Evolutionary conservation across 2,113 vertebrate genomes (phyloP), one percentile per base, ranked within the genome.

Genomic region (Rattus rattus): DNA sequence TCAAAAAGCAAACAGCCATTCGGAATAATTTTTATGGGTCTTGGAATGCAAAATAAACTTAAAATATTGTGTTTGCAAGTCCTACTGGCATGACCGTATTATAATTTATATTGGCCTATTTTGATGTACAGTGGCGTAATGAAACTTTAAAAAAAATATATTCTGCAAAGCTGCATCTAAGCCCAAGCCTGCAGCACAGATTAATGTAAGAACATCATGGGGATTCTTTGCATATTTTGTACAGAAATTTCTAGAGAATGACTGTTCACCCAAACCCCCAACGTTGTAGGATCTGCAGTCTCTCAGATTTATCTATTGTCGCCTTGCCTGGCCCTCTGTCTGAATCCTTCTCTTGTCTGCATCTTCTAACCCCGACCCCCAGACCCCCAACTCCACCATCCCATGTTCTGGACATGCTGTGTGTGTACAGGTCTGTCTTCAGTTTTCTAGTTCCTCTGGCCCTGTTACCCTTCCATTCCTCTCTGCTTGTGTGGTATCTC

Each of bases 21-120:
- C 83, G 9, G 97, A 97, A 97, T 98, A 98, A 97, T 97, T 98
- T 98, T 98, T 97, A 97, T 97, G 97, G 96, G 94, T 97, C 96
- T 98, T 93, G 96, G 97, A 97, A 98, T 97, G 97, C 93, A 97
- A 97, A 97, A 97, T 96, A 95, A 97, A 97, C 97, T 96, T 96
- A 98, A 98, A 98, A 96, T 98, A 98, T 92, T 97, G 94, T 96
- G 97, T 97, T 97, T 97, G 97, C 96, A 94, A 97, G 96, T 96
- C 96, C 96, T 97, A 93, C 97, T 96, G 97, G 97, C 97, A 97
- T 97, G 97, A 97, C 96, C 72, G 2, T 96, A 96, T 97, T 97
- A 97, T 98, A 98, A 98, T 98, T 98, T 97, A 97, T 98, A 98
- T 98, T 97, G 95, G 95, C 94, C 97, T 96, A 97, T 97, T 98